Evolutionary conservation across 2,797 vertebrate species (phyloP).

Genomic region (Falco biarmicus): DNA sequence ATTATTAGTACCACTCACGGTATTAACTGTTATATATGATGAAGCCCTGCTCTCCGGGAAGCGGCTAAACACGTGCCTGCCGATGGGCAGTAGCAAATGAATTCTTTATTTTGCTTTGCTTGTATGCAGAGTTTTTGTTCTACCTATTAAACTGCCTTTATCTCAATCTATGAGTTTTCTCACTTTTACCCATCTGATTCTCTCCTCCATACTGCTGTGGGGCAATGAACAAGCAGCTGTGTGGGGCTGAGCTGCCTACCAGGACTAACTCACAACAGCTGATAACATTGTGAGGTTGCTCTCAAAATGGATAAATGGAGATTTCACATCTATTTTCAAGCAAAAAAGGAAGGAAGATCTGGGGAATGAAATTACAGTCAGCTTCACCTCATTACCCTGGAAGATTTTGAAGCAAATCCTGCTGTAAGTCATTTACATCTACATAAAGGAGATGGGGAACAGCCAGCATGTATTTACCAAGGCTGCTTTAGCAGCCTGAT

Average conservation of each 20-base stretch:
- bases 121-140: background rate
- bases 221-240: background rate
- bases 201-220: fast-evolving
- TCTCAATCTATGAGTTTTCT: fast-evolving
- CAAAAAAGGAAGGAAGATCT: background rate
- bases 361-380: slow-evolving; percentile 2
- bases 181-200: background rate
- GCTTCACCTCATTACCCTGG: background rate
- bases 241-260: background rate
- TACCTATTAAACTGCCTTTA: background rate
- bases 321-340: background rate
- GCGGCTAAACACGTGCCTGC: background rate
- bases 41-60: background rate
- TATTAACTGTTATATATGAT: fast-evolving
- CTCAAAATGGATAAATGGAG: background rate
- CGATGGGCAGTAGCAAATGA: background rate
- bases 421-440: slow-evolving; percentile 53
- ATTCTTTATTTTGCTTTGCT: background rate
- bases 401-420: slow-evolving; percentile 40
- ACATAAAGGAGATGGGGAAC: slow-evolving; percentile 24
- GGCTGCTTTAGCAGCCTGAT: slow-evolving; percentile 26
- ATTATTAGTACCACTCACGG: background rate
- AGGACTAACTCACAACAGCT: background rate
- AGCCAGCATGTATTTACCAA: slow-evolving; percentile 47
- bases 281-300: background rate